Base-by-base conservation (phyloP, 1,140 invertebrate genomes). In the Tenebrio molitor region DNA sequence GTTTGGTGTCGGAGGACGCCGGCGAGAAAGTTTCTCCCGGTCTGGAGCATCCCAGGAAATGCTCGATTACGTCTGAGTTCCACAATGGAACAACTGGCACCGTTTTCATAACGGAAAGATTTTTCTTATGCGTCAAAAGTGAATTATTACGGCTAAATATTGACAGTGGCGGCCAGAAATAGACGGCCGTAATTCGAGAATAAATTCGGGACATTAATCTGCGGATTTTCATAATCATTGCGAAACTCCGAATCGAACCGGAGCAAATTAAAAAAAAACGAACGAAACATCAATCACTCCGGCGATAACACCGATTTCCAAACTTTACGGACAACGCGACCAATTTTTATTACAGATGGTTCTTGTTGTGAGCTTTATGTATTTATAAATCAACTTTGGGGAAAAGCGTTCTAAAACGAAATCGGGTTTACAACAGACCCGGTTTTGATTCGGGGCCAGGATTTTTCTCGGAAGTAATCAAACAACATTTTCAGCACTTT, bases 31-130 rank as follows among this genome's bases (percentile, higher is more conserved):
- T n/a, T n/a, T n/a, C n/a, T n/a, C n/a, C n/a, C n/a, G n/a, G n/a
- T n/a, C n/a, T n/a, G n/a, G n/a, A n/a, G n/a, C n/a, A n/a, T n/a
- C n/a, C n/a, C n/a, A n/a, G n/a, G n/a, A n/a, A n/a, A n/a, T n/a
- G n/a, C n/a, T n/a, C n/a, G n/a, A n/a, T n/a, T n/a, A n/a, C n/a
- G n/a, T n/a, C n/a, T n/a, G n/a, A n/a, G n/a, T 50, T 50, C 44
- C 44, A 19, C 2, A 19, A 50, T 23, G 6, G 1, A 1, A 19
- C 42, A 21, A 50, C 44, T 50, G 44, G 15, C n/a, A 21, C 10
- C 44, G 19, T 21, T 50, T 21, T 50, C 15, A 19, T 50, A 50
- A 50, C 44, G 44, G 44, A 50, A 50, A 50, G 23, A 50, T 50
- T 50, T 19, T 14, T 50, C 17, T 50, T 19, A 23, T 50, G 23